Percentiles rank a stretch among this genome's conserved stretches.
phyloP scores from a whole-genome alignment of 1,140 invertebrate genomes.

The Pogonomyrmex barbatus region DNA sequence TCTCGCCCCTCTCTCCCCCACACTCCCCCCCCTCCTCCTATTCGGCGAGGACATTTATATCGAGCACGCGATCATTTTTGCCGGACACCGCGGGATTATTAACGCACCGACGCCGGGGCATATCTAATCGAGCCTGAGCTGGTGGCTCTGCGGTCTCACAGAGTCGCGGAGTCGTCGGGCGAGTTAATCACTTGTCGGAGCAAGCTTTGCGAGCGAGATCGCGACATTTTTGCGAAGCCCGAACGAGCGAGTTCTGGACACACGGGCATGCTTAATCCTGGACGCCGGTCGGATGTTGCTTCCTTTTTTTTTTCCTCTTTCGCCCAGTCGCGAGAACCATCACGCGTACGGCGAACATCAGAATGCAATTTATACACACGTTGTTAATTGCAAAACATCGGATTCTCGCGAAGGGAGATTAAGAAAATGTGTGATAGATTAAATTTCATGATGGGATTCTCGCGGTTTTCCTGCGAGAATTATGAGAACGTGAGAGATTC shows the following conservation, averaged over 20 bases:
- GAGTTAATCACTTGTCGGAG: conserved; percentile 59
- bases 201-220: conserved; percentile 31
- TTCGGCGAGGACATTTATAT: neutral
- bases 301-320: neutral
- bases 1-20: neutral
- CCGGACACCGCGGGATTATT: conserved; percentile 38
- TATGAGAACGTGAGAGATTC: neutral
- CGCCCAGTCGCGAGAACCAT: neutral
- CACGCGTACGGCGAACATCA: conserved; percentile 19
- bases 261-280: conserved; percentile 27
- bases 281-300: neutral
- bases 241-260: conserved; percentile 10
- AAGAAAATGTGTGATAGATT: neutral
- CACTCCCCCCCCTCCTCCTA: neutral
- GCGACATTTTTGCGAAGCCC: conserved; percentile 44
- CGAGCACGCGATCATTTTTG: conserved; percentile 38
- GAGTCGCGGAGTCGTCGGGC: conserved; percentile 30
- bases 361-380: conserved; percentile 38
- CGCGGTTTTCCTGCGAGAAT: neutral
- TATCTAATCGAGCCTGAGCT: conserved; percentile 38
- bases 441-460: neutral
- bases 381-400: conserved; percentile 33
- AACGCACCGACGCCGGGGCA: conserved; percentile 49
- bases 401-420: neutral
- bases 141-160: conserved; percentile 22